Conservation (phyloP, 2,797 vertebrate genomes). For the Phalanger gymnotis region DNA sequence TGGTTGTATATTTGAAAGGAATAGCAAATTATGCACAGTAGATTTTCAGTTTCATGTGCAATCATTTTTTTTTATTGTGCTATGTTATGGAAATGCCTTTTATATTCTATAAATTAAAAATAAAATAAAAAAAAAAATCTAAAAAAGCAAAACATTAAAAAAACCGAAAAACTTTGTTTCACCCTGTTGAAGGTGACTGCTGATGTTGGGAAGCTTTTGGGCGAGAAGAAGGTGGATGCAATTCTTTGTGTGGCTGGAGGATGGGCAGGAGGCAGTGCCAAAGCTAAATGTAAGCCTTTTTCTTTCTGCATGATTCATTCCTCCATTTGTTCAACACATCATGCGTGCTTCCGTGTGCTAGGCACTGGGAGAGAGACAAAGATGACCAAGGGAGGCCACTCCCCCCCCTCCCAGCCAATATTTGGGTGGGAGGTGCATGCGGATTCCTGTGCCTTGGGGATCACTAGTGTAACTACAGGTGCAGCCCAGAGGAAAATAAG, state of each 20-base stretch:
- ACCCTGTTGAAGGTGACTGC: slow-evolving; percentile 89
- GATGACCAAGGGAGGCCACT: not conserved
- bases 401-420: not conserved
- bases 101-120: not conserved
- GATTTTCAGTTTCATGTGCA: not conserved
- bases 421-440: not conserved
- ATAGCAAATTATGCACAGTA: not conserved
- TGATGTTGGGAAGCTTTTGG: slow-evolving; percentile 91
- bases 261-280: slow-evolving; percentile 96
- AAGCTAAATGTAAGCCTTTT: slow-evolving; percentile 92
- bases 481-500: not conserved
- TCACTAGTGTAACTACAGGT: not conserved
- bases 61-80: not conserved
- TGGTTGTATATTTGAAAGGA: not conserved
- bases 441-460: too few species aligned
- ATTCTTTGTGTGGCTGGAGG: slow-evolving; percentile 97
- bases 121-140: not conserved
- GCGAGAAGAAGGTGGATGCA: slow-evolving; percentile 94
- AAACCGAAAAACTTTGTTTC: not conserved
- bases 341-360: not conserved
- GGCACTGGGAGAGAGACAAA: not conserved
- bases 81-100: not conserved
- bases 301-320: not conserved
- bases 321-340: not conserved
- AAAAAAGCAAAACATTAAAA: not conserved